Percentiles rank a stretch among this genome's conserved stretches.
Evolutionary conservation across 2,113 vertebrate genomes (phyloP).

Genomic region (Oophaga pumilio): DNA sequence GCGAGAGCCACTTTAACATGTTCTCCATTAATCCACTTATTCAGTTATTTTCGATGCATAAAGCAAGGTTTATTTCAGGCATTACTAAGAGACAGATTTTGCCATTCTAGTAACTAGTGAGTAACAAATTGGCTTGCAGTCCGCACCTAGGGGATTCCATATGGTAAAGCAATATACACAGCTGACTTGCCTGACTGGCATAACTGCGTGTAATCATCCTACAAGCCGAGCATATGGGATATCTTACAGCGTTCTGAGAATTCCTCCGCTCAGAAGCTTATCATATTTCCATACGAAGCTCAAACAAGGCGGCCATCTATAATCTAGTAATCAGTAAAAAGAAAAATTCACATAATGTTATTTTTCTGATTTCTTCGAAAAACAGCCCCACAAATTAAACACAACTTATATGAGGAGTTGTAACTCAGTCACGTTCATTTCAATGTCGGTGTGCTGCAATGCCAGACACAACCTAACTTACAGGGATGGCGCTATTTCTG

Average conservation of each 20-base stretch:
- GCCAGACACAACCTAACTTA: neutral
- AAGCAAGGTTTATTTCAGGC: neutral
- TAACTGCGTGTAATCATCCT: constrained; percentile 1
- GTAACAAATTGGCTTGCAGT: neutral
- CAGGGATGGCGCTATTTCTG: neutral
- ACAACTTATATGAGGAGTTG: neutral
- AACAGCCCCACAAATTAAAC: neutral
- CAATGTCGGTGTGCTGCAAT: too few species aligned
- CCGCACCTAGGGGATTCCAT: constrained; percentile 21
- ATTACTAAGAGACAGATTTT: neutral
- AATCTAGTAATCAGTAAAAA: neutral
- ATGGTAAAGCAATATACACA: constrained; percentile 35
- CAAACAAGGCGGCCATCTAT: neutral
- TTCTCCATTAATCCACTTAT: neutral
- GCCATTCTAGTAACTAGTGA: neutral
- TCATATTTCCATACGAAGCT: neutral
- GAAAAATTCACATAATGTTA: neutral
- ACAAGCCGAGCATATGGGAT: neutral
- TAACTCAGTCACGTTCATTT: neutral
- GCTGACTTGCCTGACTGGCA: constrained; percentile 6
- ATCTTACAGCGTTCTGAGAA: neutral
- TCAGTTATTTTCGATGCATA: neutral
- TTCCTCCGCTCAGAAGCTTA: neutral
- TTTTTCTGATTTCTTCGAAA: neutral
- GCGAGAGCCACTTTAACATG: neutral